Conservation (phyloP, 2,113 vertebrate genomes). For the Chelonoidis abingdonii region DNA sequence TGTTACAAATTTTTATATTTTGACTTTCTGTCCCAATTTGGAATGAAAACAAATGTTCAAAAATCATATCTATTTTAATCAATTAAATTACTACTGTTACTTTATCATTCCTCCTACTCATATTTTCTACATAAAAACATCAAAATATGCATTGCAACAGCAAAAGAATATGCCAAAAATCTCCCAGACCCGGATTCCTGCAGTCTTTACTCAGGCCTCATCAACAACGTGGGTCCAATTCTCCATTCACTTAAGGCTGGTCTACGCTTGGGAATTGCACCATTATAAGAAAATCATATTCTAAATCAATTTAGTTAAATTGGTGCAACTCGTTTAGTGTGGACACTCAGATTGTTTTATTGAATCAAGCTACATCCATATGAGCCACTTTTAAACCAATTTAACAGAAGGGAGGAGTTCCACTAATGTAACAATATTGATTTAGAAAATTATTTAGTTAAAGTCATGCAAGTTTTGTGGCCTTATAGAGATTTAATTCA, state of each 20-base stretch:
- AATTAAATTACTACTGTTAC: neutral
- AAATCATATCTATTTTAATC: neutral
- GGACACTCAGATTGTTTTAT: neutral
- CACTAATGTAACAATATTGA: neutral
- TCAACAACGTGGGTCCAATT: neutral
- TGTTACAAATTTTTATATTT: too few relatives aligned
- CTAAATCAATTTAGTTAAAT: neutral
- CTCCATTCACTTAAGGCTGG: neutral
- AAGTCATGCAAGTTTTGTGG: neutral
- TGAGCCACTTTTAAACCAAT: neutral
- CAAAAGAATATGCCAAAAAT: neutral
- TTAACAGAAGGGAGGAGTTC: neutral
- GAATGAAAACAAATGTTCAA: neutral
- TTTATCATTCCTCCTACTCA: neutral
- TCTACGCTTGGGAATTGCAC: neutral
- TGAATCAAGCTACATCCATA: neutral
- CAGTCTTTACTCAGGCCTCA: neutral
- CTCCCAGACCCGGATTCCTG: neutral
- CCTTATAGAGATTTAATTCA: neutral
- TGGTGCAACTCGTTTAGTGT: neutral
- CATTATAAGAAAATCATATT: neutral
- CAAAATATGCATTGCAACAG: neutral
- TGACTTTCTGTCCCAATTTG: neutral
- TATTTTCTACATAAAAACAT: neutral
- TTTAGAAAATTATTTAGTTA: neutral